Conservation (phyloP, 2,888 invertebrate species). For the Lasioglossum pauxillum region DNA sequence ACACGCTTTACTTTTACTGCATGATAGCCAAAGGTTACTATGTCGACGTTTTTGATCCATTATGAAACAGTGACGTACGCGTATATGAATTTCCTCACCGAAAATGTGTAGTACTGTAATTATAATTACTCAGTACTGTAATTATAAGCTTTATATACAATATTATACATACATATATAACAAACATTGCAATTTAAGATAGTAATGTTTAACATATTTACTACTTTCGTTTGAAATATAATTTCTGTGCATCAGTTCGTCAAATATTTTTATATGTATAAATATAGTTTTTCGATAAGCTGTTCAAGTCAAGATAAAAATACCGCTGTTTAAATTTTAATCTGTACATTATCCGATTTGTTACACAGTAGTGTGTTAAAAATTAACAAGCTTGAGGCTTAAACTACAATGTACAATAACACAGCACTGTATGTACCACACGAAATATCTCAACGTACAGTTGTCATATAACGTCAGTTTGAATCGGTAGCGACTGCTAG, state of each 20-base stretch:
- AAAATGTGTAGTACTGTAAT: not conserved
- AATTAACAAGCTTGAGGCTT: not conserved
- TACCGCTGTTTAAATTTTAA: not conserved
- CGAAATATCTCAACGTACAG: conserved; percentile 31
- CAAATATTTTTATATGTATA: not conserved
- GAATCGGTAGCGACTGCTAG: conserved; percentile 36
- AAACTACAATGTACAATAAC: not conserved
- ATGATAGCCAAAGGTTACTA: conserved; percentile 64
- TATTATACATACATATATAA: not conserved
- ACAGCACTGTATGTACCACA: conserved; percentile 57
- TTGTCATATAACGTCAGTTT: conserved; percentile 52
- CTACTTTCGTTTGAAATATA: not conserved
- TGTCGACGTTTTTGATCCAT: conserved; percentile 55
- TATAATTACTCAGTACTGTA: not conserved
- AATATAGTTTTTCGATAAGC: not conserved
- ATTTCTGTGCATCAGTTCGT: not conserved
- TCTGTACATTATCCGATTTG: not conserved
- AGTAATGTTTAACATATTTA: too few relatives aligned
- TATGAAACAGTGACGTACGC: conserved; percentile 58
- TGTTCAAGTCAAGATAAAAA: not conserved
- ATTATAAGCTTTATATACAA: not conserved
- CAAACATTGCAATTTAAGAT: too few relatives aligned
- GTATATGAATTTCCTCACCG: not conserved
- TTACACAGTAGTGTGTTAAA: not conserved
- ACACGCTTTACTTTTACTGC: conserved; percentile 39